Conservation (phyloP, 2,113 vertebrate genomes). For the Scolopax mira region DNA sequence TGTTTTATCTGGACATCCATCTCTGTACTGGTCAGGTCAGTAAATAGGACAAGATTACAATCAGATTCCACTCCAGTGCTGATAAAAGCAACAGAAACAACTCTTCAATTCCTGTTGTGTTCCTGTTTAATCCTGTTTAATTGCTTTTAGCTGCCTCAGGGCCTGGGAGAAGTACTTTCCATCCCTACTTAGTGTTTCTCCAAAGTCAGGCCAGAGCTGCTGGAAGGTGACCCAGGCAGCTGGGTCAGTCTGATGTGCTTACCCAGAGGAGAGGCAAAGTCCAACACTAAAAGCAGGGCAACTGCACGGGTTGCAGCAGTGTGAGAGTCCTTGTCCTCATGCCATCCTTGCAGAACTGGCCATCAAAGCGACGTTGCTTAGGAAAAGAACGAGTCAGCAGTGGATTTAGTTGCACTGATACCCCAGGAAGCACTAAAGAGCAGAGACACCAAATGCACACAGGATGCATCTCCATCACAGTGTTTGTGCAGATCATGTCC, state of each 20-base stretch:
- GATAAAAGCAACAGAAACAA: neutral
- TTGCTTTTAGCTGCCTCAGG: neutral
- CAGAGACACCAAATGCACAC: neutral
- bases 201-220: neutral
- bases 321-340: neutral
- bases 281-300: neutral
- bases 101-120: neutral
- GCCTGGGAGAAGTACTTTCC: neutral
- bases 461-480: neutral
- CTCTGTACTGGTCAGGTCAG: neutral
- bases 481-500: accelerated
- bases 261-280: neutral
- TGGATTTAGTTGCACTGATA: neutral
- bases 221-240: neutral
- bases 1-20: neutral
- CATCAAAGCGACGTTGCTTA: neutral
- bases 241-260: neutral
- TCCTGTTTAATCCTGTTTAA: neutral
- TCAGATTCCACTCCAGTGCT: neutral
- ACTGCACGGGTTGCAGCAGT: accelerated
- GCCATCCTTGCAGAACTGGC: neutral
- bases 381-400: neutral
- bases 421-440: neutral
- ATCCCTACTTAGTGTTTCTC: neutral
- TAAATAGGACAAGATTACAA: neutral